phyloP scores from a whole-genome alignment of 2,888 invertebrate species.

The Pegoplata infirma region DNA sequence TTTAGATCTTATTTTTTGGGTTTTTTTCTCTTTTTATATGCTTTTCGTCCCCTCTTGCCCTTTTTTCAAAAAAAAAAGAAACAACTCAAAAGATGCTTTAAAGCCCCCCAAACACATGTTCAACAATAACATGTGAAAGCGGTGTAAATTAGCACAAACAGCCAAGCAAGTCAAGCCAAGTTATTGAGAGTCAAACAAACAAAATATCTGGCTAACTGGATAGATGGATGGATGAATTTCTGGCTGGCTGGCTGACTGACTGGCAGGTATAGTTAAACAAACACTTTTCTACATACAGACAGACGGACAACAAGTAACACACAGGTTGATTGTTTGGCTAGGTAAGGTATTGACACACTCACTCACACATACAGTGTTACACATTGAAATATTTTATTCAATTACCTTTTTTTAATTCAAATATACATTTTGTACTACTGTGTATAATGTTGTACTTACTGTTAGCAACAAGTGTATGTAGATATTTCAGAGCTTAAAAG shows the following conservation, averaged over 20 bases:
- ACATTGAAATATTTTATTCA: too few species aligned
- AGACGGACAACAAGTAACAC: background rate
- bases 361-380: background rate
- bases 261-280: background rate
- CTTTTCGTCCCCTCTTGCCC: background rate
- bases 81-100: constrained; percentile 32
- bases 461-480: too few species aligned
- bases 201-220: too few species aligned
- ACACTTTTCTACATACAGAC: background rate
- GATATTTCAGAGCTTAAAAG: too few species aligned
- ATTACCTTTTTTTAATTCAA: too few species aligned
- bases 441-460: too few species aligned
- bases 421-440: too few species aligned
- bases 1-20: background rate
- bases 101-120: constrained; percentile 1
- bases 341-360: too few species aligned
- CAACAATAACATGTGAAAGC: constrained; percentile 56
- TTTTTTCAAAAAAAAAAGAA: background rate
- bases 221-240: too few species aligned
- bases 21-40: background rate
- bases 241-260: too few species aligned
- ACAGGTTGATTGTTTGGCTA: background rate
- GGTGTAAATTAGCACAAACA: constrained; percentile 55
- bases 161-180: constrained; percentile 7
- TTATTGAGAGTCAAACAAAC: constrained; percentile 23